Percentiles rank a stretch among this genome's conserved stretches.
These are phyloP conservation scores for Sardinella longiceps DNA, from an alignment of 2,797 vertebrate genomes.

Conservation along the genomic window DNA sequence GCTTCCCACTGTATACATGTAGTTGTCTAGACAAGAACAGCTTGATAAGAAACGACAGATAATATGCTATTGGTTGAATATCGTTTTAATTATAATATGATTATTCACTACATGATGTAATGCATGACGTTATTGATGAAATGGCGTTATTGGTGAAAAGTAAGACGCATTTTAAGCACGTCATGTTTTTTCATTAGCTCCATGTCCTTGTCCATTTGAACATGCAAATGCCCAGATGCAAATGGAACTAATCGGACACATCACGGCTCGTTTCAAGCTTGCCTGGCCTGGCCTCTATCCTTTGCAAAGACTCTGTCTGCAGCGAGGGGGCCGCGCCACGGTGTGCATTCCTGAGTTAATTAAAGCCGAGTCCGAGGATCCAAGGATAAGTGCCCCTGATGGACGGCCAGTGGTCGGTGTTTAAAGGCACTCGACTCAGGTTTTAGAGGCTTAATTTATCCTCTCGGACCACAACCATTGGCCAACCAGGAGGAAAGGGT, in stretches of 20 bases:
- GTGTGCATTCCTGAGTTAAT: not conserved
- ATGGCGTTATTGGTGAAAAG: no score
- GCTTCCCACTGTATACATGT: not conserved
- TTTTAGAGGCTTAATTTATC: constrained; percentile 3
- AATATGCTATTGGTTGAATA: no score
- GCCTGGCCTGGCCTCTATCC: constrained; percentile 8
- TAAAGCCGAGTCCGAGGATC: not conserved
- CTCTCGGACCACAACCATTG: not conserved
- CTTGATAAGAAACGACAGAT: not conserved
- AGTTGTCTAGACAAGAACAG: not conserved
- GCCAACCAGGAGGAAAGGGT: not conserved
- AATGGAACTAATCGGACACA: not conserved
- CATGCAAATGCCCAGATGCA: not conserved
- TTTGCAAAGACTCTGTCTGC: not conserved
- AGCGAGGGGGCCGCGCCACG: no score
- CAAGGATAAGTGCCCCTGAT: constrained; percentile 7
- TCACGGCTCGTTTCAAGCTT: not conserved
- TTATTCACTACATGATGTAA: no score
- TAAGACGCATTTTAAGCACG: not conserved
- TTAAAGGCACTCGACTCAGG: not conserved
- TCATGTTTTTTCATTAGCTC: not conserved
- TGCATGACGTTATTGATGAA: not conserved
- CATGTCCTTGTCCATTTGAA: not conserved
- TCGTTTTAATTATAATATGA: not conserved
- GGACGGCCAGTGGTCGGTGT: not conserved